phyloP scores from a whole-genome alignment of 2,888 invertebrate genomes.

The Teinopalpus imperialis region DNA sequence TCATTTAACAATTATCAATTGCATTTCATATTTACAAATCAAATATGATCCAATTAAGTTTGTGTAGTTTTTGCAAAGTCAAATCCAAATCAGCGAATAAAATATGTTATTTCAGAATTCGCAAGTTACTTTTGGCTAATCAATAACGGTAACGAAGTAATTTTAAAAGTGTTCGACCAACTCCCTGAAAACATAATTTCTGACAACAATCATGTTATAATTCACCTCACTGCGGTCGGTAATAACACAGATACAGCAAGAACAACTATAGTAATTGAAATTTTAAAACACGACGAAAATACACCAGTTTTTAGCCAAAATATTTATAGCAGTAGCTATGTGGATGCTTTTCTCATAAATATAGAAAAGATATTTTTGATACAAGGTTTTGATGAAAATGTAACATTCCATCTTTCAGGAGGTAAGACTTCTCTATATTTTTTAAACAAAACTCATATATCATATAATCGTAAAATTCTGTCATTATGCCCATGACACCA shows the following conservation, averaged over 20 bases:
- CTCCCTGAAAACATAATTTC: constrained; percentile 49
- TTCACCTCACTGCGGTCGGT: constrained; percentile 54
- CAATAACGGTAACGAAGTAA: constrained; percentile 40
- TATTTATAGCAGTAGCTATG: constrained; percentile 50
- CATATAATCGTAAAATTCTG: too few relatives aligned
- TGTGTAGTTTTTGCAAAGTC: too few relatives aligned
- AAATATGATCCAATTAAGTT: too few relatives aligned
- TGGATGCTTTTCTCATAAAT: constrained; percentile 34
- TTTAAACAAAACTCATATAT: too few relatives aligned
- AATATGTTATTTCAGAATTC: constrained; percentile 52
- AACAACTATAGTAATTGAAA: constrained; percentile 53
- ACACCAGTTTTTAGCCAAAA: constrained; percentile 55
- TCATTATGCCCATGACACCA: too few relatives aligned
- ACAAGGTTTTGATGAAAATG: constrained; percentile 52
- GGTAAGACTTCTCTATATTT: too few relatives aligned
- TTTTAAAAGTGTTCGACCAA: constrained; percentile 34
- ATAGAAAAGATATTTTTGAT: constrained; percentile 46
- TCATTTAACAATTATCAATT: too few relatives aligned
- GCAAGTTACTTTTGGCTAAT: constrained; percentile 40
- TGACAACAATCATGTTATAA: constrained; percentile 49
- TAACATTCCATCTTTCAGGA: constrained; percentile 53
- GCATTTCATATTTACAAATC: too few relatives aligned
- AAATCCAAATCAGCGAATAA: too few relatives aligned
- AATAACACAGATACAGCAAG: constrained; percentile 46
- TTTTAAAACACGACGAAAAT: constrained; percentile 53